Conservation (phyloP, 2,113 vertebrate genomes). For the Vulpes lagopus region DNA sequence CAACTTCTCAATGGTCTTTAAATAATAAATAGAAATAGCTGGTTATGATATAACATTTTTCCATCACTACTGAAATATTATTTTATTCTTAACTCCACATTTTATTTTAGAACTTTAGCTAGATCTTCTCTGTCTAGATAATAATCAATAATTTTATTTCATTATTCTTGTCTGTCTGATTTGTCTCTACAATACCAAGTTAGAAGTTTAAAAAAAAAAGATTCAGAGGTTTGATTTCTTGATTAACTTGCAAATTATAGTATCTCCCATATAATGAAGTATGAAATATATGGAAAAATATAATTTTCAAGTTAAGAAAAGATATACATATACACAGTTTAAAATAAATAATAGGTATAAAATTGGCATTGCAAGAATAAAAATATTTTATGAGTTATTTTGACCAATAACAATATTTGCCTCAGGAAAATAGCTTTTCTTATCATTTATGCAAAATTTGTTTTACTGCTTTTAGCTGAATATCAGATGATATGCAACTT, state of each 20-base stretch:
- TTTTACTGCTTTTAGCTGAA: constrained; percentile 71
- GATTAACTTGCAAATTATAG: not conserved
- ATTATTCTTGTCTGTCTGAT: not conserved
- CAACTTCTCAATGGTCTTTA: not conserved
- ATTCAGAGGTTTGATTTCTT: not conserved
- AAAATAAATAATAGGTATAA: constrained; percentile 55
- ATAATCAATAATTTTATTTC: not conserved
- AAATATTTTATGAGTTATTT: constrained; percentile 61
- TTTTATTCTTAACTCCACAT: constrained; percentile 9
- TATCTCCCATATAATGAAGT: not conserved
- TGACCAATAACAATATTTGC: constrained; percentile 61
- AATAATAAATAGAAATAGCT: not conserved
- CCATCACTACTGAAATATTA: not conserved
- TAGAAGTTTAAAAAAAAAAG: not conserved
- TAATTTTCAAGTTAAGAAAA: not conserved
- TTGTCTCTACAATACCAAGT: not conserved
- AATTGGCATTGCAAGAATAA: constrained; percentile 56
- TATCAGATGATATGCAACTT: not conserved
- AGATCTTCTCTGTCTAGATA: not conserved
- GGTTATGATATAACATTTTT: not conserved
- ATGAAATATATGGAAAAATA: not conserved
- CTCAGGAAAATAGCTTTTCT: constrained; percentile 65
- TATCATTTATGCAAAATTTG: constrained; percentile 68
- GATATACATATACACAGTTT: not conserved
- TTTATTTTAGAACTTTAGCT: not conserved